Percentiles rank a stretch among this genome's conserved stretches.
Conservation (phyloP, 2,888 invertebrate genomes). For the Agrotis ipsilon region DNA sequence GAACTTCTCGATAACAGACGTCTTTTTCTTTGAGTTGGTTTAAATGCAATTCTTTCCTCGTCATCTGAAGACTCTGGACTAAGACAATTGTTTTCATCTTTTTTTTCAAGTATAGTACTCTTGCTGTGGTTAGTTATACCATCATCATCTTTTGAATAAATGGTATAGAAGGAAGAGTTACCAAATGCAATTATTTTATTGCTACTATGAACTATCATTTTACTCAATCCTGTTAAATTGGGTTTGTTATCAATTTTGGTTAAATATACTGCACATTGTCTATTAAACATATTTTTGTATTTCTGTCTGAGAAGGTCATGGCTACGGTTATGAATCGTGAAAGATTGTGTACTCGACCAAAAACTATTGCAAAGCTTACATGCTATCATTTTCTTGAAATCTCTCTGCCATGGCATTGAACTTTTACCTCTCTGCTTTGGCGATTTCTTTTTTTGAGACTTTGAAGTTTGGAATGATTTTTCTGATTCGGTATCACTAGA, state of each 20-base stretch:
- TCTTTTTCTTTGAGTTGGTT: conserved; percentile 58
- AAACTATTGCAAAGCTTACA: conserved; percentile 73
- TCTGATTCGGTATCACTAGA: conserved; percentile 48
- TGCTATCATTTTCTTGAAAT: conserved; percentile 68
- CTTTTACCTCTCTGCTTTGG: conserved; percentile 1
- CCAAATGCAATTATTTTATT: conserved; percentile 73
- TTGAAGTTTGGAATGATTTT: conserved; percentile 16
- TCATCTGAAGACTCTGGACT: conserved; percentile 61
- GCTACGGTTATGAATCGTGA: conserved; percentile 48
- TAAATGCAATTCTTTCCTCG: conserved; percentile 45
- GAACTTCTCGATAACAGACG: conserved; percentile 74
- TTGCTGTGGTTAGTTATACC: conserved; percentile 7
- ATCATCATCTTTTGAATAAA: conserved; percentile 67
- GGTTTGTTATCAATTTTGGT: conserved; percentile 74
- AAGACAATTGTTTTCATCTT: not conserved
- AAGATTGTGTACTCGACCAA: conserved; percentile 35
- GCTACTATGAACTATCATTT: conserved; percentile 72
- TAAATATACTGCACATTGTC: conserved; percentile 73
- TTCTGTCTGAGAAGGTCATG: conserved; percentile 66
- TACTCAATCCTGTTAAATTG: conserved; percentile 75
- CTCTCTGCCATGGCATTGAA: conserved; percentile 62
- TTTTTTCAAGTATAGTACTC: conserved; percentile 3
- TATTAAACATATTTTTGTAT: conserved; percentile 69
- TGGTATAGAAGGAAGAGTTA: conserved; percentile 70
- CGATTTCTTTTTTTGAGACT: conserved; percentile 23